phyloP scores from a whole-genome alignment of 2,113 vertebrate genomes.

The Perognathus longimembris region DNA sequence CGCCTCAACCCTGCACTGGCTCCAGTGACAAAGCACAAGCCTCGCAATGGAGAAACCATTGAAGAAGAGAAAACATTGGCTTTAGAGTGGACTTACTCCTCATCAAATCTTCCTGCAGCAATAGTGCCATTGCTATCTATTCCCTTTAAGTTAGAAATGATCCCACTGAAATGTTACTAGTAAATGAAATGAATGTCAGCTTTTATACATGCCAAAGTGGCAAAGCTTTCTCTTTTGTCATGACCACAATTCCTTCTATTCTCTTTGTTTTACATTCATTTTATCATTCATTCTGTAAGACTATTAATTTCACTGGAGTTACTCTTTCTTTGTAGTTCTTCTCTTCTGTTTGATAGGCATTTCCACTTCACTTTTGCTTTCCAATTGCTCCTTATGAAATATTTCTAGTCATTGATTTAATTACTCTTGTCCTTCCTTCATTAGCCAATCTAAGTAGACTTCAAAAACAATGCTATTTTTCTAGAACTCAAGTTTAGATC shows the following conservation, averaged over 20 bases:
- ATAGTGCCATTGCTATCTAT: neutral
- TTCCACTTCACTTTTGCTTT: neutral
- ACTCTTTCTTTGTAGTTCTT: neutral
- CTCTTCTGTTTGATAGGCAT: neutral
- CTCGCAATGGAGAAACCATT: neutral
- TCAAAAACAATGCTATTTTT: neutral
- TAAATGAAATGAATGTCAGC: neutral
- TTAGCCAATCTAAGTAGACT: neutral
- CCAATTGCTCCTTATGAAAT: neutral
- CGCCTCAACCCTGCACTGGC: neutral
- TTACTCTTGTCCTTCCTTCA: neutral
- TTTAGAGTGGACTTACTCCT: neutral
- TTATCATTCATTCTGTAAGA: neutral
- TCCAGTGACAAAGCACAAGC: neutral
- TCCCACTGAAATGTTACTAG: neutral
- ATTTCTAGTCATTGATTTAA: neutral
- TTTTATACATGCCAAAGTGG: neutral
- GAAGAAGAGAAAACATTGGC: neutral
- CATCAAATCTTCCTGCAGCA: neutral
- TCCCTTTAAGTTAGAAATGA: neutral
- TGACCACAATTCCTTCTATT: neutral
- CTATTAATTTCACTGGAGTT: neutral
- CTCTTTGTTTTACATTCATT: neutral
- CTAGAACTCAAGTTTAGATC: neutral
- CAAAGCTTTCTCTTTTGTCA: neutral